These are phyloP conservation scores for Tiliacea aurago DNA, from an alignment of 2,888 invertebrate genomes.

Conservation along the genomic window DNA sequence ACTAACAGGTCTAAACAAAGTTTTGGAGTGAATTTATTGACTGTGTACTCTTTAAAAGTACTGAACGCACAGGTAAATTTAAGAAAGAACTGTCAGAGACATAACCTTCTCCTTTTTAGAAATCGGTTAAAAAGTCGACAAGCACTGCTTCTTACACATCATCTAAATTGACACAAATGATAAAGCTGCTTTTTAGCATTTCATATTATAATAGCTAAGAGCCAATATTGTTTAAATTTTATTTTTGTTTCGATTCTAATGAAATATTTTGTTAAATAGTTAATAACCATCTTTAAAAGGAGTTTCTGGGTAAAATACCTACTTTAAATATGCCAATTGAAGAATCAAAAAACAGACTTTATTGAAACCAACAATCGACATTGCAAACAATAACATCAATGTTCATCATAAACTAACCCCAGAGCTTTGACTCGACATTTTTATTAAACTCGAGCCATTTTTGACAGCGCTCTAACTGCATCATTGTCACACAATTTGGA, in stretches of 20 bases:
- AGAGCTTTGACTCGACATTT: slow-evolving; percentile 60
- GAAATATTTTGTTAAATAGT: background rate
- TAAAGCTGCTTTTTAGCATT: background rate
- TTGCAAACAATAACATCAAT: slow-evolving; percentile 39
- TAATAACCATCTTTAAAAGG: background rate
- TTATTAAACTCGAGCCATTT: slow-evolving; percentile 71
- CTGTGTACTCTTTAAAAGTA: background rate
- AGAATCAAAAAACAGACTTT: background rate
- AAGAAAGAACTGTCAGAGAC: background rate
- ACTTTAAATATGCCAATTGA: background rate
- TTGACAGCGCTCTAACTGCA: slow-evolving; percentile 77
- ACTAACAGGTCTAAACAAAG: slow-evolving; percentile 8
- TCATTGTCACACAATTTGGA: slow-evolving; percentile 82
- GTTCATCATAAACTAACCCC: slow-evolving; percentile 50
- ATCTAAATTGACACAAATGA: background rate
- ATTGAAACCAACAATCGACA: slow-evolving; percentile 20
- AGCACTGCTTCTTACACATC: background rate
- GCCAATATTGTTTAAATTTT: background rate
- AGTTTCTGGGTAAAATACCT: background rate
- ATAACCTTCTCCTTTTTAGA: too few relatives aligned
- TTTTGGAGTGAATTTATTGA: slow-evolving; percentile 9
- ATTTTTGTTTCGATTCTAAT: background rate
- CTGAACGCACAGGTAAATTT: background rate
- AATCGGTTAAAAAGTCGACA: too few relatives aligned
- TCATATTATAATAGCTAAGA: background rate